A percentile compares a stretch with the other conserved stretches of the same genome.
phyloP scores from a whole-genome alignment of 2,888 invertebrate species.

The Heliconius aoede region DNA sequence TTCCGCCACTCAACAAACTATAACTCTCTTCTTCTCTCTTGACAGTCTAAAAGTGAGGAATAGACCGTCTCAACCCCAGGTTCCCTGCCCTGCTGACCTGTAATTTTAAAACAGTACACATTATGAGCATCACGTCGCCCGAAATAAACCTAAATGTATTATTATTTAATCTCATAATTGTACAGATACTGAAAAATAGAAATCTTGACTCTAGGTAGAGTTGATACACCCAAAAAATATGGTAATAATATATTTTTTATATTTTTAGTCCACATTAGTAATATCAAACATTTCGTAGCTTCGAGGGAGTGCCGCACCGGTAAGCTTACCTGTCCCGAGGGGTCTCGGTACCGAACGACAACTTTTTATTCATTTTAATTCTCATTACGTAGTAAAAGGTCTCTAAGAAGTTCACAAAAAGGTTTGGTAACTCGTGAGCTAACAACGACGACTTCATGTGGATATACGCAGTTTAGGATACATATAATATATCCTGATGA shows the following conservation, averaged over 20 bases:
- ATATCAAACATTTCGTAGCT: slow-evolving; percentile 36
- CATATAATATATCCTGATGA: neutral
- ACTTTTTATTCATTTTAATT: slow-evolving; percentile 54
- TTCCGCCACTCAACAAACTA: no score
- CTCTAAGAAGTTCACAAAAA: slow-evolving; percentile 50
- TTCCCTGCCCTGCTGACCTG: no score
- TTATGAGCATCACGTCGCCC: no score
- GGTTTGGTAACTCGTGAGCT: slow-evolving; percentile 40
- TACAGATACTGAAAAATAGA: no score
- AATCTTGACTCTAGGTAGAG: no score
- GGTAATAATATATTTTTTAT: neutral
- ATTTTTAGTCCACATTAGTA: neutral
- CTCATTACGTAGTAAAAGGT: slow-evolving; percentile 61
- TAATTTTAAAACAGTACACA: no score
- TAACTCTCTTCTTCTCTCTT: no score
- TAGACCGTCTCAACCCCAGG: no score
- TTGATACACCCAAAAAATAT: no score
- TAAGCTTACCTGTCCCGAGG: slow-evolving; percentile 56
- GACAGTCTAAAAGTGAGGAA: no score
- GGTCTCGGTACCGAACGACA: slow-evolving; percentile 48
- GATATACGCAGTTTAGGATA: neutral
- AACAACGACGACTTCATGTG: slow-evolving; percentile 16
- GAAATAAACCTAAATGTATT: no score
- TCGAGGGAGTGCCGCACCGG: slow-evolving; percentile 49
- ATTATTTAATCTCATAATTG: no score